These are phyloP conservation scores for Hydrophis major DNA, from an alignment of 2,797 vertebrate genomes.

Conservation along the genomic window DNA sequence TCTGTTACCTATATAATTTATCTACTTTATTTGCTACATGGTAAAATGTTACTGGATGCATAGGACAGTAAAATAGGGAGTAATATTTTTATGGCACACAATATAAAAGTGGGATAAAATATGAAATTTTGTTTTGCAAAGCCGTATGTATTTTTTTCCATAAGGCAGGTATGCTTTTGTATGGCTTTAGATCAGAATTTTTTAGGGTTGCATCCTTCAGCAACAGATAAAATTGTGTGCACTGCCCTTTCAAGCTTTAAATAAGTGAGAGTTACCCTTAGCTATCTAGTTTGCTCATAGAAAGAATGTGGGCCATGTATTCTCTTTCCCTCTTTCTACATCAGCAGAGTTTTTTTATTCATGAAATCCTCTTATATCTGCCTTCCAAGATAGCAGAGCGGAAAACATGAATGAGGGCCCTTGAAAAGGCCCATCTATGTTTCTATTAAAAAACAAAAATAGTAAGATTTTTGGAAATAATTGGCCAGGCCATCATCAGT, in stretches of 20 bases:
- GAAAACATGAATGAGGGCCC: neutral
- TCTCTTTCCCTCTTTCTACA: neutral
- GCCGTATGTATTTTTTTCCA: neutral
- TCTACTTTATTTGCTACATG: neutral
- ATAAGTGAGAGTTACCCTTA: neutral
- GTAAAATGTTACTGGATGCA: neutral
- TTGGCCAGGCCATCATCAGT: neutral
- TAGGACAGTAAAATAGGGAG: neutral
- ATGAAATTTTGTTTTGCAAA: neutral
- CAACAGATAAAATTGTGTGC: neutral
- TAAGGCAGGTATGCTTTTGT: neutral
- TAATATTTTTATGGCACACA: neutral
- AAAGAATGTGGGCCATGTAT: neutral
- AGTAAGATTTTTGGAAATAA: neutral
- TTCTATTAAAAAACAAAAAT: neutral
- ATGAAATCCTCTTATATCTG: neutral
- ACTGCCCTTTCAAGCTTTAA: neutral
- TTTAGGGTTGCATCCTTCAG: neutral
- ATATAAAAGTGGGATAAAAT: neutral
- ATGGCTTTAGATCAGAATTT: neutral
- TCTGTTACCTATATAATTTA: neutral
- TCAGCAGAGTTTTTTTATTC: neutral
- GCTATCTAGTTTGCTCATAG: neutral
- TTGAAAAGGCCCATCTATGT: neutral
- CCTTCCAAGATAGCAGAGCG: neutral